A percentile compares a stretch with the other conserved stretches of the same genome.
phyloP scores from a whole-genome alignment of 1,140 invertebrate species.

The Argopecten irradians region DNA sequence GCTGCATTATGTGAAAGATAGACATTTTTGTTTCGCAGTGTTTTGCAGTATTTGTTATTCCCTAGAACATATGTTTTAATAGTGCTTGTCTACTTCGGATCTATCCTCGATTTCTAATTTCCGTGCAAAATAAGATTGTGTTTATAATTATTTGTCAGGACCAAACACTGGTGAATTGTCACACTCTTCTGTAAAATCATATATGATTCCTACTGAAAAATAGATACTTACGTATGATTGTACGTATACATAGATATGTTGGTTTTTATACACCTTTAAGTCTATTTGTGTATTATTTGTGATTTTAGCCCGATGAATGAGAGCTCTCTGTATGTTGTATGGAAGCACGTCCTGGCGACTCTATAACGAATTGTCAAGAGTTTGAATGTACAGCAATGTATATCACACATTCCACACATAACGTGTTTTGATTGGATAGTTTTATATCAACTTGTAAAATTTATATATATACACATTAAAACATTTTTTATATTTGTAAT shows the following conservation, averaged over 20 bases:
- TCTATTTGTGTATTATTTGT: background rate
- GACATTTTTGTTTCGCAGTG: too few relatives aligned
- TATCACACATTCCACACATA: background rate
- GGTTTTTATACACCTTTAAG: too few relatives aligned
- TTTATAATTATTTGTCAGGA: too few relatives aligned
- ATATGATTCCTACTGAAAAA: too few relatives aligned
- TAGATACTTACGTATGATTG: too few relatives aligned
- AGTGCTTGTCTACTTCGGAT: too few relatives aligned
- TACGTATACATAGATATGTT: too few relatives aligned
- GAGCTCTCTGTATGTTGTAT: background rate
- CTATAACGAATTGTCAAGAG: background rate
- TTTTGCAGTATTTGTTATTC: background rate
- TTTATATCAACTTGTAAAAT: background rate
- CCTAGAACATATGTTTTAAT: background rate
- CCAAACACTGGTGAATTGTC: too few relatives aligned
- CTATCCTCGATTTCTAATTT: too few relatives aligned
- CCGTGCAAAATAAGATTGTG: too few relatives aligned
- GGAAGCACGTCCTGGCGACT: background rate
- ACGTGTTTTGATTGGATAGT: background rate
- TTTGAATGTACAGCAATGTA: background rate
- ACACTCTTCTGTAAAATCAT: too few relatives aligned
- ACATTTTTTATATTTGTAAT: slow-evolving; percentile 9
- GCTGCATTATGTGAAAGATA: background rate
- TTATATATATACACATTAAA: background rate
- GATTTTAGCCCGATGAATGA: background rate